Conservation (phyloP, 2,113 vertebrate genomes). For the Irena cyanogastra region DNA sequence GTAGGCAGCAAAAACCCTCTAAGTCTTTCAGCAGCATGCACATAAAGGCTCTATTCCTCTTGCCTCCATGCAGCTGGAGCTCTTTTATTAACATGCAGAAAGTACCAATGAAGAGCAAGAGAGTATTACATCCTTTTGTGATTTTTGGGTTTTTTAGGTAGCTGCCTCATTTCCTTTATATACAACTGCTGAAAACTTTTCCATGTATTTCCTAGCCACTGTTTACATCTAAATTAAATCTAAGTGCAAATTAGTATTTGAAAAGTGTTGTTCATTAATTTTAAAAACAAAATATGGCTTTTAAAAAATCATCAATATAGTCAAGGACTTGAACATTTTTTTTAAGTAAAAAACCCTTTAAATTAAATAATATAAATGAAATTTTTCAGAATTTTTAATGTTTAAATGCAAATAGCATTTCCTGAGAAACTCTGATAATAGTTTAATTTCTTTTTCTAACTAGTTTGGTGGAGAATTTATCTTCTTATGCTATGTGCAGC, state of each 20-base stretch:
- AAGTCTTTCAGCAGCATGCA: background rate
- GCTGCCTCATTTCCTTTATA: background rate
- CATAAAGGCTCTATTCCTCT: background rate
- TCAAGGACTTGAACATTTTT: too few relatives aligned
- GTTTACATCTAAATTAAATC: background rate
- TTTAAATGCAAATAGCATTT: background rate
- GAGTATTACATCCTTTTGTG: background rate
- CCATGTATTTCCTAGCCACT: background rate
- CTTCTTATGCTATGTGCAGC: background rate
- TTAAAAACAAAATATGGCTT: background rate
- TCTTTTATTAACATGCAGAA: background rate
- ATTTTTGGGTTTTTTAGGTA: rapidly evolving
- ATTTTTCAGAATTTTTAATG: background rate
- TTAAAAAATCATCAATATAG: background rate
- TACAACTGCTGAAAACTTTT: background rate
- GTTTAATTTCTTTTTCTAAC: background rate
- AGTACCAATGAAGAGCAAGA: background rate
- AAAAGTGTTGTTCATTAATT: background rate
- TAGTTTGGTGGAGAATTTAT: background rate
- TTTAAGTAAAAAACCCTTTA: rapidly evolving
- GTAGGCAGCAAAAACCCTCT: background rate
- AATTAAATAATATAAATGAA: background rate
- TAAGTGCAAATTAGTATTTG: background rate
- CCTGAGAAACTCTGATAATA: background rate
- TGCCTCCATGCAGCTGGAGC: background rate